phyloP scores from a whole-genome alignment of 2,113 vertebrate species.

The Menura novaehollandiae region DNA sequence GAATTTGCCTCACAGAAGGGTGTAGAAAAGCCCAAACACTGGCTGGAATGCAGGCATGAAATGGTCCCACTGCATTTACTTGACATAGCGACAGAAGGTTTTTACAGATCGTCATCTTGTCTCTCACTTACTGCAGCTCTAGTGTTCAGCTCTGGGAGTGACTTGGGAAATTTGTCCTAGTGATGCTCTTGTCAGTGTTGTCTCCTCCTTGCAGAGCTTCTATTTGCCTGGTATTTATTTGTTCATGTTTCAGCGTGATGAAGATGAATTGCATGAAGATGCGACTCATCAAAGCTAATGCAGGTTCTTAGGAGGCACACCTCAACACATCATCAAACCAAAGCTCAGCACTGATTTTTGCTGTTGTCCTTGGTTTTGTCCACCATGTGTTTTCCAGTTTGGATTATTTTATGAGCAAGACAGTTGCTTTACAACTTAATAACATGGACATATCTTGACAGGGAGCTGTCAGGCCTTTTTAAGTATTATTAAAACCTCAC shows the following conservation, averaged over 20 bases:
- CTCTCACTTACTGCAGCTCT: conserved; percentile 32
- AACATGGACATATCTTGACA: conserved; percentile 29
- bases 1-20: not conserved
- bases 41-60: conserved; percentile 29
- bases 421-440: conserved; percentile 11
- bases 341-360: not conserved
- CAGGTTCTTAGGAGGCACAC: not conserved
- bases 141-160: not conserved
- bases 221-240: not conserved
- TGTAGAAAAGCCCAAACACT: not conserved
- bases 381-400: not conserved
- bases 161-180: conserved; percentile 32
- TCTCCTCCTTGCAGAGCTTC: not conserved
- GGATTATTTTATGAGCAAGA: not conserved
- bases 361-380: conserved; percentile 44
- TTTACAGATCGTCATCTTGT: conserved; percentile 37
- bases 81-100: conserved; percentile 15
- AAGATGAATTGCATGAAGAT: not conserved
- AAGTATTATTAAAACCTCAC: conserved; percentile 31
- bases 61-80: not conserved
- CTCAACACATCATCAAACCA: not conserved
- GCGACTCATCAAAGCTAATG: not conserved
- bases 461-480: conserved; percentile 42
- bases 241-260: not conserved
- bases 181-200: not conserved